Evolutionary conservation across 1,140 invertebrate genomes (phyloP), one percentile per base, ranked within the genome.

Genomic region (Heliconius hewitsoni): DNA sequence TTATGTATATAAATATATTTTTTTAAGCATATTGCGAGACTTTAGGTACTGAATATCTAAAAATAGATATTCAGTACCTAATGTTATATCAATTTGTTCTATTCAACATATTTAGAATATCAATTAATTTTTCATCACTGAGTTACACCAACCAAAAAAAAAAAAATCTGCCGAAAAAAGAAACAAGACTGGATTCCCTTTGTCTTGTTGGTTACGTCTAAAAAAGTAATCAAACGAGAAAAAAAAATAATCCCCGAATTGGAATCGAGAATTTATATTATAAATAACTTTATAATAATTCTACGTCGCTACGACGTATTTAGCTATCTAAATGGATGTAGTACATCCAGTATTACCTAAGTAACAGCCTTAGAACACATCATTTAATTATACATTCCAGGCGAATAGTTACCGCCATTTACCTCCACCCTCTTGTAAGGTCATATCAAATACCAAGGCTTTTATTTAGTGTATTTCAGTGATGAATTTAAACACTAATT

Each of bases 321-420:
- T 27, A 66, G 60, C 23, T 27, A 66, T 8, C 60, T 66, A 66
- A 66, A 66, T 66, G 60, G 11, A 66, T 66, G 13, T 66, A 66
- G 60, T 13, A 66, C 55, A 57, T n/a, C 60, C 3, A 66, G 60
- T 27, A 66, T 66, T 66, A 66, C 60, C 60, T 66, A 66, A 66
- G 60, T 66, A 66, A 57, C 55, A 57, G 55, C 55, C n/a, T 57
- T 57, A 57, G 52, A 52, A 37, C 52, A 55, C 52, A 55, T 66
- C 74, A 75, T 75, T 57, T 60, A 66, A 60, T 75, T 75, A 75
- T 75, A 76, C 57, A 71, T 70, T 70, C 57, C 57, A 55, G 57
- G 57, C 37, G 23, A 70, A 76, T 76, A 70, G 57, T 60, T 70
- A 30, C n/a, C 42, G 60, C 60, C 57, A 34, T 76, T 76, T 30